A percentile compares a stretch with the other conserved stretches of the same genome.
phyloP scores from a whole-genome alignment of 2,888 invertebrate genomes.

The Drosophila silvestris region DNA sequence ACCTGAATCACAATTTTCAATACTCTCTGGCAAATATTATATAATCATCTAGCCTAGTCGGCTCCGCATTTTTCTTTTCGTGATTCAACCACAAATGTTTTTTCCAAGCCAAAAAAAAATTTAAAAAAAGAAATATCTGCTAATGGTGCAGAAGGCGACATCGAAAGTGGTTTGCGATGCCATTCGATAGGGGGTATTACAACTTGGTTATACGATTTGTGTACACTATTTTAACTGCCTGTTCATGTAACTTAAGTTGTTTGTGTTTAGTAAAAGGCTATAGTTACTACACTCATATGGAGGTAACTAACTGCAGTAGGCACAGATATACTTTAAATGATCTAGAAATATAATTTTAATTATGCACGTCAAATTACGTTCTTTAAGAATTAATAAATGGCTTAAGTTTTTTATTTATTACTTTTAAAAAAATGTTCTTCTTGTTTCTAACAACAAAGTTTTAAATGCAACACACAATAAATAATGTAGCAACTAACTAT shows the following conservation, averaged over 20 bases:
- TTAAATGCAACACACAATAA: neutral
- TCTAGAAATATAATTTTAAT: neutral
- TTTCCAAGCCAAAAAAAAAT: slow-evolving; percentile 38
- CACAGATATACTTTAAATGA: neutral
- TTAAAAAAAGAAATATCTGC: slow-evolving; percentile 64
- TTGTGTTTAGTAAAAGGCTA: slow-evolving; percentile 2
- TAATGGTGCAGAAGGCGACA: slow-evolving; percentile 70
- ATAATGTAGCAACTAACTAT: neutral
- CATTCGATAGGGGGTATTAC: slow-evolving; percentile 37
- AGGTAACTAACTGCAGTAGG: neutral
- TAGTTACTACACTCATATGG: neutral
- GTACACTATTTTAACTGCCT: neutral
- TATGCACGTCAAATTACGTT: neutral
- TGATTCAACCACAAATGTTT: slow-evolving; percentile 62
- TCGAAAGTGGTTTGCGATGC: slow-evolving; percentile 67
- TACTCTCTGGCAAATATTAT: slow-evolving; percentile 60
- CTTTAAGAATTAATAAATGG: neutral
- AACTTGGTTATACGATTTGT: slow-evolving; percentile 20
- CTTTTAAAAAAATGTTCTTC: neutral
- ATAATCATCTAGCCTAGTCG: slow-evolving; percentile 61
- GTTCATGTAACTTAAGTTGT: slow-evolving; percentile 19
- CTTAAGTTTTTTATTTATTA: neutral
- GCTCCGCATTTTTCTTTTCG: slow-evolving; percentile 60
- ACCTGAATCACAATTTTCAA: slow-evolving; percentile 30
- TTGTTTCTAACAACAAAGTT: no score